Percentiles rank a stretch among this genome's conserved stretches.
Evolutionary conservation across 2,113 vertebrate species (phyloP).

Genomic region (Gallinago paraguaiae): DNA sequence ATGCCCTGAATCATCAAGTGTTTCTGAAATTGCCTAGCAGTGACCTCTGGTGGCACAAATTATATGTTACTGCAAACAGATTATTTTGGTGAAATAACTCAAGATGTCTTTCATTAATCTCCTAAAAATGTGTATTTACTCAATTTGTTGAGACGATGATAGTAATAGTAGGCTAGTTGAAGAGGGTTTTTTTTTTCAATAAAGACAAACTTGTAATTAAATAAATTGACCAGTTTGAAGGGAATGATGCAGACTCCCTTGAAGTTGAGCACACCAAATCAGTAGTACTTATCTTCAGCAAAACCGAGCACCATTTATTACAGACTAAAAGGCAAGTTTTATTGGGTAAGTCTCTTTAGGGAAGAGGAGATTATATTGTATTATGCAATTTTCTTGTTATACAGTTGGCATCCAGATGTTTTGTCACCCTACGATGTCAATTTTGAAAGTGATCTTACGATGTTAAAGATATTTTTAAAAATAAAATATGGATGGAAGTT

Average conservation of each 20-base stretch:
- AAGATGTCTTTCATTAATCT: neutral
- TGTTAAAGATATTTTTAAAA: neutral
- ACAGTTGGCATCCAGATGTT: neutral
- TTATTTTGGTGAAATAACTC: neutral
- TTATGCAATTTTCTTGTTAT: neutral
- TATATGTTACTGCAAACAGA: neutral
- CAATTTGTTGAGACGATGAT: neutral
- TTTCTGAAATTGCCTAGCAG: neutral
- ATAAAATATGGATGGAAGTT: neutral
- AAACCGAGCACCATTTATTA: neutral
- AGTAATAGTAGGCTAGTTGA: neutral
- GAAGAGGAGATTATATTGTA: neutral
- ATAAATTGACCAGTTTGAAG: neutral
- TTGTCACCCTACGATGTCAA: neutral
- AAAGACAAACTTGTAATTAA: neutral
- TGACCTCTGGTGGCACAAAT: slow-evolving; percentile 59
- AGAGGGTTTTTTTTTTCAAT: neutral
- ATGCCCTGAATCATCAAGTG: neutral
- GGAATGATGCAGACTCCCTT: neutral
- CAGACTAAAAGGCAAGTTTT: neutral
- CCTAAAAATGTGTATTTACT: neutral
- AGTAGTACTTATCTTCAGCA: neutral
- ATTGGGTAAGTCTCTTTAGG: neutral
- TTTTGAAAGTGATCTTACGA: neutral
- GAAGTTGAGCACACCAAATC: neutral